Percentiles rank a stretch among this genome's conserved stretches.
These are phyloP conservation scores for Gasteruption jaculator DNA, from an alignment of 2,888 invertebrate species.

Conservation along the genomic window DNA sequence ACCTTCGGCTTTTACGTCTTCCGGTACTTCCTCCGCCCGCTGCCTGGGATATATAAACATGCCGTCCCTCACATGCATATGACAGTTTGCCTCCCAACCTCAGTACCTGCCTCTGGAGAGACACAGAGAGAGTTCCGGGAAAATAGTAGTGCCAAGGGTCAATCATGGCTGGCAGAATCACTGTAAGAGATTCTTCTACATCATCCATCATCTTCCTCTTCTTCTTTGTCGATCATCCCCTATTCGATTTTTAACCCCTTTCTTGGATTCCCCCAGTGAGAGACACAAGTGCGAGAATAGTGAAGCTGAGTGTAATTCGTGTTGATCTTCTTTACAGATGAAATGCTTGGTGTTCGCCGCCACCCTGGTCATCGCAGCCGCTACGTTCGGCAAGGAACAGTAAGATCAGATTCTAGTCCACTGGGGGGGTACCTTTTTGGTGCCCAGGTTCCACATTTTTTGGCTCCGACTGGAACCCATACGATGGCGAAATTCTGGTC, in stretches of 20 bases:
- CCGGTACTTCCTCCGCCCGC: slow-evolving; percentile 34
- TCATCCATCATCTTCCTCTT: neutral
- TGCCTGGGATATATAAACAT: slow-evolving; percentile 44
- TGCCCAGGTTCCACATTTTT: too few relatives aligned
- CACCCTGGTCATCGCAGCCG: slow-evolving; percentile 26
- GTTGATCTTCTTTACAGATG: slow-evolving; percentile 32
- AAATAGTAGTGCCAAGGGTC: slow-evolving; percentile 7
- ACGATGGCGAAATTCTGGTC: too few relatives aligned
- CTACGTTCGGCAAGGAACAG: slow-evolving; percentile 43
- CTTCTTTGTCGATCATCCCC: too few relatives aligned
- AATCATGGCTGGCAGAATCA: slow-evolving; percentile 31
- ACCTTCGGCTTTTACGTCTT: slow-evolving; percentile 27
- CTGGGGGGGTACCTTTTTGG: too few relatives aligned
- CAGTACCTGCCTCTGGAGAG: slow-evolving; percentile 14
- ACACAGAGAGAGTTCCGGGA: neutral
- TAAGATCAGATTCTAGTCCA: slow-evolving; percentile 34
- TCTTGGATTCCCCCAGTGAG: too few relatives aligned
- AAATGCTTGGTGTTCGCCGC: slow-evolving; percentile 31
- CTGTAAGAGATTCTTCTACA: slow-evolving; percentile 28
- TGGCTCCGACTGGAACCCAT: too few relatives aligned
- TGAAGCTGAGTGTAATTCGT: too few relatives aligned
- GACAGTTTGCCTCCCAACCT: slow-evolving; percentile 38
- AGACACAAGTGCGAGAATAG: too few relatives aligned
- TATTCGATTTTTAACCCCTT: too few relatives aligned
- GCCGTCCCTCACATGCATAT: slow-evolving; percentile 40